phyloP scores from a whole-genome alignment of 2,113 vertebrate species.

The Cynopterus brachyotis region DNA sequence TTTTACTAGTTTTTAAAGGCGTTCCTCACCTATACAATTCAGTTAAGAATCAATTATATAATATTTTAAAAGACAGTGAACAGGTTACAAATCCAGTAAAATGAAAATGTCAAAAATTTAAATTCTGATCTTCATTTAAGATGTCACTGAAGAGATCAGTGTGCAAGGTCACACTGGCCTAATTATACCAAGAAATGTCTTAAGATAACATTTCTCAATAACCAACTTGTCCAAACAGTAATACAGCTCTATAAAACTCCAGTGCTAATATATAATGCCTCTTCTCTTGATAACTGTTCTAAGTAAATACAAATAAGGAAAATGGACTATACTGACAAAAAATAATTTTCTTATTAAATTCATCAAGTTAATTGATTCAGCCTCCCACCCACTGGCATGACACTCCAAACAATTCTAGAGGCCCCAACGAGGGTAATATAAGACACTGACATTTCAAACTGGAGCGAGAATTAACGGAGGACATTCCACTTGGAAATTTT shows the following conservation, averaged over 20 bases:
- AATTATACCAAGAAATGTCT: background rate
- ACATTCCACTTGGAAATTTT: background rate
- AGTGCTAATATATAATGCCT: background rate
- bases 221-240: background rate
- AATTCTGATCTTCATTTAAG: background rate
- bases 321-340: background rate
- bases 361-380: background rate
- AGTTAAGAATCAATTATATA: background rate
- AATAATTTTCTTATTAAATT: background rate
- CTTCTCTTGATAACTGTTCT: constrained; percentile 12
- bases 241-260: background rate
- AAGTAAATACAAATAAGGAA: background rate
- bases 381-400: background rate
- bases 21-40: background rate
- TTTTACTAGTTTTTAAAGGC: constrained; percentile 28
- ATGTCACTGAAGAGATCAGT: background rate
- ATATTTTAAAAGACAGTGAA: constrained; percentile 10
- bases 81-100: constrained; percentile 3
- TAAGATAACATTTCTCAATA: background rate
- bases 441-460: background rate
- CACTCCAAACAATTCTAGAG: background rate
- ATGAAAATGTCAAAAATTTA: constrained; percentile 6
- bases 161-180: background rate
- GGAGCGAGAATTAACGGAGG: background rate
- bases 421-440: background rate